These are phyloP conservation scores for Aeoliscus strigatus DNA, from an alignment of 2,797 vertebrate species.

Conservation along the genomic window DNA sequence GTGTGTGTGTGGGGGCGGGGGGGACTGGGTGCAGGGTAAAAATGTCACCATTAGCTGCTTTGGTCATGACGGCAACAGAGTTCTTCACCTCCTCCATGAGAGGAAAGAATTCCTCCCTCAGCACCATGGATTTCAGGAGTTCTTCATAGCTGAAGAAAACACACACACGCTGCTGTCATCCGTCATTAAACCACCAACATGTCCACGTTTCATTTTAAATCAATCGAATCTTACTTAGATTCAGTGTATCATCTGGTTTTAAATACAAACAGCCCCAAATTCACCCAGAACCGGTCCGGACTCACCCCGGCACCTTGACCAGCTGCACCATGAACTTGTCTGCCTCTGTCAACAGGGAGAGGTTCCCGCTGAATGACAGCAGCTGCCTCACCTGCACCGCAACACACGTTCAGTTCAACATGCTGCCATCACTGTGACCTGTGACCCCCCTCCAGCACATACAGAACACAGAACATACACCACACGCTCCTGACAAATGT, in stretches of 20 bases:
- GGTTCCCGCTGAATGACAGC: conserved; percentile 65
- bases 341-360: conserved; percentile 68
- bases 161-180: neutral
- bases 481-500: too few species aligned
- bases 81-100: conserved; percentile 72
- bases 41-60: conserved; percentile 73
- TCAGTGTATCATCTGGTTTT: too few species aligned
- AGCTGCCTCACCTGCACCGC: conserved; percentile 71
- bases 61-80: conserved; percentile 70
- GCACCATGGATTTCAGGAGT: conserved; percentile 72
- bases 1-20: too few species aligned
- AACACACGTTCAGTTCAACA: neutral
- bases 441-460: too few species aligned
- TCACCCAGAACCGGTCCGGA: neutral
- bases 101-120: conserved; percentile 81
- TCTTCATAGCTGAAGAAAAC: conserved; percentile 69
- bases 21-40: neutral
- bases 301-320: conserved; percentile 74
- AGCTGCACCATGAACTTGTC: conserved; percentile 80
- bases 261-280: too few species aligned
- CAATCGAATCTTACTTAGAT: too few species aligned
- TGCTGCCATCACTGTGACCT: neutral
- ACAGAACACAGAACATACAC: too few species aligned
- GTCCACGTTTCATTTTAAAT: too few species aligned
- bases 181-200: too few species aligned